phyloP scores from a whole-genome alignment of 1,140 invertebrate species.

The Rhopalosiphum padi region DNA sequence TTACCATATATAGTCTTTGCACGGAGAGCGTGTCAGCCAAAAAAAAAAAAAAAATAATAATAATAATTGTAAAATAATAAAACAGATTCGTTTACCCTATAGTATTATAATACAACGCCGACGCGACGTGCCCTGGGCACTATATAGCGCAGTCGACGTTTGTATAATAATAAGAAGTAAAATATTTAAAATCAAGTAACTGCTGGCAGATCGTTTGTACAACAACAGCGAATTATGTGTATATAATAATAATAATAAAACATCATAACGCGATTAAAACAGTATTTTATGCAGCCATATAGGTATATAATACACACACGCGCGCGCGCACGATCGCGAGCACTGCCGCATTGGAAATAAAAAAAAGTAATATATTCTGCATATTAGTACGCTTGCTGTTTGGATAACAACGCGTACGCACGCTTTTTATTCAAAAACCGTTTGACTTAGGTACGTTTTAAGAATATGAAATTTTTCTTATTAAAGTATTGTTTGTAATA shows the following conservation, averaged over 20 bases:
- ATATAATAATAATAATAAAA: not conserved
- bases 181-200: not conserved
- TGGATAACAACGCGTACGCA: slow-evolving; percentile 11
- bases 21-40: not conserved
- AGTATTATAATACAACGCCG: not conserved
- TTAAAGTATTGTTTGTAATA: not conserved
- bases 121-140: not conserved
- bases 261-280: slow-evolving; percentile 10
- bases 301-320: not conserved
- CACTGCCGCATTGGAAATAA: not conserved
- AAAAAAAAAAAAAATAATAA: not conserved
- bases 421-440: not conserved
- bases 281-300: not conserved
- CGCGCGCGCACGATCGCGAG: not conserved
- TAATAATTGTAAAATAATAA: not conserved
- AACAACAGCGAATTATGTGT: not conserved
- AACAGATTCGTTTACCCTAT: not conserved
- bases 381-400: not conserved
- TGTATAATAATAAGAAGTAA: not conserved
- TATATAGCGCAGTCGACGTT: not conserved
- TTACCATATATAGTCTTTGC: not conserved
- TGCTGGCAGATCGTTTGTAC: not conserved
- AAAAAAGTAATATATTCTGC: not conserved
- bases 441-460: not conserved
- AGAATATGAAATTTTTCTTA: not conserved